Evolutionary conservation across 2,797 vertebrate species (phyloP), one percentile per base, ranked within the genome.

Genomic region (Sphenopsis melanotis): DNA sequence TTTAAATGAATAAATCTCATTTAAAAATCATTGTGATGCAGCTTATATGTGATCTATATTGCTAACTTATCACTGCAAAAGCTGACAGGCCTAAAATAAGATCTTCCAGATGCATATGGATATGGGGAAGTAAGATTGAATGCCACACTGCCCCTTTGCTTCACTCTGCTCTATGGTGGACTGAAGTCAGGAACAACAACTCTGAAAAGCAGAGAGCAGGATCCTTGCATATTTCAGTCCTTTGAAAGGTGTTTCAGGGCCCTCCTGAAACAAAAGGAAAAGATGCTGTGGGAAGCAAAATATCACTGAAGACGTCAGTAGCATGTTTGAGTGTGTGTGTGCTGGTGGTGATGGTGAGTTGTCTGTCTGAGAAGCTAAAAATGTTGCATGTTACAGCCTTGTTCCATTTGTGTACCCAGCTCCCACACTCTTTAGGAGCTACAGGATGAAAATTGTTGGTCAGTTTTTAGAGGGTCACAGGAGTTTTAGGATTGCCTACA

Each of bases 1-100:
- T 93, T 94, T 87, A 94, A 95, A 96, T 75, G 46, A 94, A 97
- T 95, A 95, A 95, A 95, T 94, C 92, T 92, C 90, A 93, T 96
- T 93, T 95, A 41, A 89, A 96, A 96, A 93, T 92, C 90, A 83
- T 87, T 92, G 75, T 80, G 60, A 93, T 92, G 90, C 81, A 80
- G 75, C 26, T 87, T 90, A 71, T 55, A 85, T 71, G 78, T 60
- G 68, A 95, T 94, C 88, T 89, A 60, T 89, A 87, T 64, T 95
- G 88, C 83, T 94, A 92, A 92, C 60, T 87, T 95, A 87, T 70
- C 86, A 71, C 74, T 69, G 52, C 2, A 8, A 87, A 92, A 87
- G 56, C 60, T 89, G 92, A 50, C 71, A 92, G 37, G 17, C 27
- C 78, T 82, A 56, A 93, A 95, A 97, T 86, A 87, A 83, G 83